Percentiles rank a stretch among this genome's conserved stretches.
These are phyloP conservation scores for Phalera bucephala DNA, from an alignment of 2,888 invertebrate species.

Conservation along the genomic window DNA sequence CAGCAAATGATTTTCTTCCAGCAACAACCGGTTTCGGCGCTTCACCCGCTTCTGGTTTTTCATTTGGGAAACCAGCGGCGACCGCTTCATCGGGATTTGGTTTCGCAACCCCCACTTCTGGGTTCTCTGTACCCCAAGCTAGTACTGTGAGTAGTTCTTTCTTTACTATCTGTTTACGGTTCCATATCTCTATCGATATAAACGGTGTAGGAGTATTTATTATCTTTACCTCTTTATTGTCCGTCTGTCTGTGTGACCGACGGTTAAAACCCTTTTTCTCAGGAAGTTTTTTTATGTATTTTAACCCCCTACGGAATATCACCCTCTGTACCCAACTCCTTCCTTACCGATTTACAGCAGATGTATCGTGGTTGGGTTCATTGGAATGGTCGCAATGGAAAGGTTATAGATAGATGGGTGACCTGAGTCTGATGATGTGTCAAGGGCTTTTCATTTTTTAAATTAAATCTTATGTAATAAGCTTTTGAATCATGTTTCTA, in stretches of 20 bases:
- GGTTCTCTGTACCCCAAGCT: constrained; percentile 53
- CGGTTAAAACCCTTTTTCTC: too few relatives aligned
- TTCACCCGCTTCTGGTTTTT: constrained; percentile 38
- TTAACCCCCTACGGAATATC: too few relatives aligned
- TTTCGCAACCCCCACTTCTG: constrained; percentile 58
- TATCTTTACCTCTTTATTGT: too few relatives aligned
- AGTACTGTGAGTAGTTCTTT: constrained; percentile 35
- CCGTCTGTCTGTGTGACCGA: too few relatives aligned
- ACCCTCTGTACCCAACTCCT: too few relatives aligned
- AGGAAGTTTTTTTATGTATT: too few relatives aligned
- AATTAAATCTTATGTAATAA: background rate
- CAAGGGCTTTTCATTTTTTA: background rate
- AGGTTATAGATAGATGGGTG: too few relatives aligned
- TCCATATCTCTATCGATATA: too few relatives aligned
- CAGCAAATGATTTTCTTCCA: background rate
- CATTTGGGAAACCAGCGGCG: constrained; percentile 41
- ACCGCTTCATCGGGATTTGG: constrained; percentile 39
- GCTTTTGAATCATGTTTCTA: constrained; percentile 1
- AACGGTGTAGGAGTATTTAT: too few relatives aligned
- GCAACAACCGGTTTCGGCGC: constrained; percentile 41
- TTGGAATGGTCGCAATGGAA: too few relatives aligned
- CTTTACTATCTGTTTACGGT: background rate
- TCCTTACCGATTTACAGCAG: too few relatives aligned
- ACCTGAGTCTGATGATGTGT: background rate
- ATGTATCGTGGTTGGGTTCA: too few relatives aligned